These are phyloP conservation scores for Helicoverpa armigera DNA, from an alignment of 1,140 invertebrate genomes.

Conservation along the genomic window DNA sequence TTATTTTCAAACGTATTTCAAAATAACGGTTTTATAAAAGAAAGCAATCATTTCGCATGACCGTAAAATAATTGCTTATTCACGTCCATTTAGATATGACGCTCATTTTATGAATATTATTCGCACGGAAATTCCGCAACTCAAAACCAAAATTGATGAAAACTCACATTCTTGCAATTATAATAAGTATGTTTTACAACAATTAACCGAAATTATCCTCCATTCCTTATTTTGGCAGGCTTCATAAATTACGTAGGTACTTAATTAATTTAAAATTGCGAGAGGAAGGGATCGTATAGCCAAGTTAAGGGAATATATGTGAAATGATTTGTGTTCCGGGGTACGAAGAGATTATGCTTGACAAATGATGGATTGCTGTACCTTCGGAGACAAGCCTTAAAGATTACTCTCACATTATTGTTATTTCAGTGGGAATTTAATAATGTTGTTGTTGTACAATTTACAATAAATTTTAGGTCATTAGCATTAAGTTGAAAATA, in stretches of 20 bases:
- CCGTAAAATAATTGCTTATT: too few species aligned
- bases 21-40: too few species aligned
- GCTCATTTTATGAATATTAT: too few species aligned
- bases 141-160: neutral
- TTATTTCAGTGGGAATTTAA: neutral
- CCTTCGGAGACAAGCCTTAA: conserved; percentile 10
- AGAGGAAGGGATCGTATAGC: neutral
- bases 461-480: too few species aligned
- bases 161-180: neutral
- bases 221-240: neutral
- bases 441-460: too few species aligned
- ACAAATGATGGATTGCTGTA: conserved; percentile 24
- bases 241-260: neutral
- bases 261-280: neutral
- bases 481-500: neutral
- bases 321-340: conserved; percentile 12
- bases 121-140: neutral
- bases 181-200: too few species aligned
- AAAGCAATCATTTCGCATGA: too few species aligned
- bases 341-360: conserved; percentile 8
- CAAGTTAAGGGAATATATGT: neutral
- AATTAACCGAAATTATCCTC: neutral
- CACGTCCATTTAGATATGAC: too few species aligned
- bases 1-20: too few species aligned
- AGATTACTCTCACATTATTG: neutral